Conservation (phyloP, 2,888 invertebrate genomes). For the Caenorhabditis parvicauda region DNA sequence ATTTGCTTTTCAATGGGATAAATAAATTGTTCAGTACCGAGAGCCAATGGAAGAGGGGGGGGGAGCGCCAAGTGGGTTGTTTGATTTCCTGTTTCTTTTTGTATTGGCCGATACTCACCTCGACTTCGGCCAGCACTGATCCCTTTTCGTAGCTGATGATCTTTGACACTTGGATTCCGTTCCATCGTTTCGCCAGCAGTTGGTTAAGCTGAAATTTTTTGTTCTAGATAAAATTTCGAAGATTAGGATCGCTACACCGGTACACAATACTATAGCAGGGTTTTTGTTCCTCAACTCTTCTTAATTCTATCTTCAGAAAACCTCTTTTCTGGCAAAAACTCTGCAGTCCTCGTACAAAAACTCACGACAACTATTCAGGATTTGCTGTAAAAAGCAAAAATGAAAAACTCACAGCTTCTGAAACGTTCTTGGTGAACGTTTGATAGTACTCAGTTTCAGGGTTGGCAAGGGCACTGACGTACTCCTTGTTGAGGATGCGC, state of each 20-base stretch:
- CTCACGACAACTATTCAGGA: not conserved
- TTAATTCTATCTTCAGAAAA: no score
- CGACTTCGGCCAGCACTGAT: slow-evolving; percentile 42
- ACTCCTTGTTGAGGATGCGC: slow-evolving; percentile 47
- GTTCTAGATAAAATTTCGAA: not conserved
- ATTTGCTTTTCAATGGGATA: not conserved
- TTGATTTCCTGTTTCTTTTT: not conserved
- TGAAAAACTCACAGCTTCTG: slow-evolving; percentile 14
- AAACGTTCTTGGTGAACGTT: slow-evolving; percentile 46
- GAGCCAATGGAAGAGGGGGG: no score
- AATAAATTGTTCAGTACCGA: not conserved
- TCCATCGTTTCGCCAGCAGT: slow-evolving; percentile 35
- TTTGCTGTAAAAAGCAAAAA: not conserved
- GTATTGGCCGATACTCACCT: no score
- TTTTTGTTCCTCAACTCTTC: no score
- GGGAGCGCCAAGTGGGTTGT: no score
- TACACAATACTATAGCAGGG: no score
- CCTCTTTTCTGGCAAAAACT: not conserved
- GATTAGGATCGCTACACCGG: no score
- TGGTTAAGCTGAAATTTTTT: slow-evolving; percentile 15
- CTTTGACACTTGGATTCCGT: slow-evolving; percentile 44
- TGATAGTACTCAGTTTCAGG: slow-evolving; percentile 42
- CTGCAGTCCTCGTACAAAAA: not conserved
- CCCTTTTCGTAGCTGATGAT: slow-evolving; percentile 39
- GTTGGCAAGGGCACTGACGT: slow-evolving; percentile 34